Base-by-base conservation (phyloP, 2,797 vertebrate species). In the Lepidocolaptes lacrymiger region DNA sequence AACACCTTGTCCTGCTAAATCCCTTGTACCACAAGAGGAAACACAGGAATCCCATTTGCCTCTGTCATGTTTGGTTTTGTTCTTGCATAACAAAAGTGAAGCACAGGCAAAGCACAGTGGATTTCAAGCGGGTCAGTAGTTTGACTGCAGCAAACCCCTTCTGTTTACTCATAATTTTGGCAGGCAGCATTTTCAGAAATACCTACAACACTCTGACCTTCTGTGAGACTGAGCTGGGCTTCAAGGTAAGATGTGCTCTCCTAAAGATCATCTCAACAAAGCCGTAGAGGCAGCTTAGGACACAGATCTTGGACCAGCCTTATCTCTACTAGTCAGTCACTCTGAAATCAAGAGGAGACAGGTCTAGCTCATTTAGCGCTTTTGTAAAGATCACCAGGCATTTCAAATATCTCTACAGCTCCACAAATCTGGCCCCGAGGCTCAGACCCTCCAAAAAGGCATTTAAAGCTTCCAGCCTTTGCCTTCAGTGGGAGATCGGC, bases 281-380 rank as follows among this genome's bases (percentile, higher is more conserved):
- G 63, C 63, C 39, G 54, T 32, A 39, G 2, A 88, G 48, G 83
- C 80, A 93, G 71, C 59, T 71, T 61, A 58, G 90, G 61, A 85
- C 49, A 72, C 67, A 82, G 63, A 74, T 91, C 74, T 61, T 49
- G 83, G 90, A 85, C 92, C 80, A 91, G 32, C 71, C 44, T 96
- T 94, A 95, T 94, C 94, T 91, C 80, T 73, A 28, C 48, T 39
- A 85, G 83, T 91, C 77, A 83, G 72, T 91, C 80, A 61, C 94
- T 95, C 93, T 96, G 96, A 96, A 95, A 91, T 93, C 91, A 93
- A 95, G 49, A 95, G 89, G 76, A 94, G 91, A 95, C 85, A 89
- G 89, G 85, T 83, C 73, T 88, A 94, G 85, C 79, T 77, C 84
- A 81, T 88, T 64, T 28, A 66, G 72, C 81, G 69, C 69, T 91